Evolutionary conservation across 1,140 invertebrate species (phyloP).

Genomic region (Drosophila equinoxialis): DNA sequence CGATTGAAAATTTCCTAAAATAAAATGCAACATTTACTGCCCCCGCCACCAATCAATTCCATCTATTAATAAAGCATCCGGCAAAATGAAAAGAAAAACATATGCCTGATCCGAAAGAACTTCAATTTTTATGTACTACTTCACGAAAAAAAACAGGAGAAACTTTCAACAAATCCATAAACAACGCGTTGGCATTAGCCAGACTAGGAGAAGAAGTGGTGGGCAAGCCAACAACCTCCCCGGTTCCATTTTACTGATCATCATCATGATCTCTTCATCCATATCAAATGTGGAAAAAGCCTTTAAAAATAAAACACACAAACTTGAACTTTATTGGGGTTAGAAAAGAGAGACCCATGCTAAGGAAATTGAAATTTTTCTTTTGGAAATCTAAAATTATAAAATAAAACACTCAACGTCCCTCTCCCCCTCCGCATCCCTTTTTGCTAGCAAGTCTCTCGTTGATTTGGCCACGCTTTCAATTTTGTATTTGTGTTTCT

Average conservation of each 20-base stretch:
- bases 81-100: constrained; percentile 33
- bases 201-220: constrained; percentile 20
- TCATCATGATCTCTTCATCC: constrained; percentile 4
- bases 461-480: constrained; percentile 66
- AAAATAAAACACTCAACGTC: constrained; percentile 35
- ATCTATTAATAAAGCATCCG: constrained; percentile 65
- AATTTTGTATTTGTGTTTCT: background rate
- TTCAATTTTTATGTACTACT: constrained; percentile 39
- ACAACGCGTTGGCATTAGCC: constrained; percentile 64
- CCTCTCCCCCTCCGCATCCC: constrained; percentile 20
- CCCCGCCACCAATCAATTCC: constrained; percentile 41
- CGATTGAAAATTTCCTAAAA: constrained; percentile 3
- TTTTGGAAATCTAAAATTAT: constrained; percentile 69
- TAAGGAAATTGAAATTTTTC: constrained; percentile 43
- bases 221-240: constrained; percentile 26
- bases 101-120: constrained; percentile 21
- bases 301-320: constrained; percentile 73
- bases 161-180: constrained; percentile 71
- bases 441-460: constrained; percentile 35
- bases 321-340: constrained; percentile 68
- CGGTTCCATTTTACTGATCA: constrained; percentile 2
- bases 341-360: constrained; percentile 50
- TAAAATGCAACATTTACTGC: constrained; percentile 36
- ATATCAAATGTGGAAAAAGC: constrained; percentile 36
- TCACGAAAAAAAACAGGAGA: constrained; percentile 26